A percentile compares a stretch with the other conserved stretches of the same genome.
phyloP scores from a whole-genome alignment of 2,113 vertebrate genomes.

The Lathamus discolor region DNA sequence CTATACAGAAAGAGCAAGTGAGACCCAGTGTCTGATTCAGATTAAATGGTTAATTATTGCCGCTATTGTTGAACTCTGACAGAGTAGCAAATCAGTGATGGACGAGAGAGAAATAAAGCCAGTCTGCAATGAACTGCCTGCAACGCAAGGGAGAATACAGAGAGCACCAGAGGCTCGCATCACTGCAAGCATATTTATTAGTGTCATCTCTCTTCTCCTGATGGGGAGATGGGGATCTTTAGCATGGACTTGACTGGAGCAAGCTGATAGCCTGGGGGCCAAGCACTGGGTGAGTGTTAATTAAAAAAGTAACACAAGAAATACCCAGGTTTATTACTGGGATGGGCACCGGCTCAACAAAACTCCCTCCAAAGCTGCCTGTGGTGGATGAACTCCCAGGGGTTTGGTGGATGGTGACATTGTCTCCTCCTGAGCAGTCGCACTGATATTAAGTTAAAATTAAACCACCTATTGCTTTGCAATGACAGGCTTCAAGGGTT shows the following conservation, averaged over 20 bases:
- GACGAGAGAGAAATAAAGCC: not conserved
- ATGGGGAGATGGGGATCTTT: not conserved
- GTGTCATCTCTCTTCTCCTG: not conserved
- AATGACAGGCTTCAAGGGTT: not conserved
- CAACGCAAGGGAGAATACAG: not conserved
- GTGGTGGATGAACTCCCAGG: not conserved
- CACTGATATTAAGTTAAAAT: not conserved
- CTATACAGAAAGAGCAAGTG: constrained; percentile 5
- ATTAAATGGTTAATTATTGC: constrained; percentile 63
- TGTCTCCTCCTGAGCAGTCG: not conserved
- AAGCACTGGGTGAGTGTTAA: not conserved
- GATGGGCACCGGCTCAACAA: not conserved
- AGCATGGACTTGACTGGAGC: not conserved
- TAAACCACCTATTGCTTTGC: not conserved
- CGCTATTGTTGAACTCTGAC: constrained; percentile 59
- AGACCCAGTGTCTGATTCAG: constrained; percentile 28
- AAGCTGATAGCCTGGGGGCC: not conserved
- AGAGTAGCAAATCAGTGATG: constrained; percentile 45
- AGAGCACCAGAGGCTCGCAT: not conserved
- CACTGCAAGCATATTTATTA: not conserved
- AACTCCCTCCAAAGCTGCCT: not conserved
- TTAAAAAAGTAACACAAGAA: not conserved
- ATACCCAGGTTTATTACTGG: not conserved
- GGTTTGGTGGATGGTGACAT: not conserved
- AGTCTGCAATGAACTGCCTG: constrained; percentile 24